phyloP scores from a whole-genome alignment of 2,888 invertebrate species.

The Itoplectis maculator region DNA sequence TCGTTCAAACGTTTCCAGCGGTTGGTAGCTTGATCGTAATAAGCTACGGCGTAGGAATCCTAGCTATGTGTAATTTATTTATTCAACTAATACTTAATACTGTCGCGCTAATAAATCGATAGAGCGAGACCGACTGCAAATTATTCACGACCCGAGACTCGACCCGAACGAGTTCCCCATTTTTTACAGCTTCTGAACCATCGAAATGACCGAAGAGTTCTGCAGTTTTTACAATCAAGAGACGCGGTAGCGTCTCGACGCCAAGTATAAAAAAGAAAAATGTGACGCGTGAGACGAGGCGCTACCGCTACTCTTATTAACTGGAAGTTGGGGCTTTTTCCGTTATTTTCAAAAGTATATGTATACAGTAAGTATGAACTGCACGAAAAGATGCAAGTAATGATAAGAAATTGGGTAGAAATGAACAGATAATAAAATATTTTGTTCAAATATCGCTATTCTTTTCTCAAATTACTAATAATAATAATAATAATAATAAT shows the following conservation, averaged over 20 bases:
- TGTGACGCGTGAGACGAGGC: too few relatives aligned
- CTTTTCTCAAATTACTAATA: constrained; percentile 23
- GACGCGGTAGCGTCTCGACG: too few relatives aligned
- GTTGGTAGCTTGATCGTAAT: constrained; percentile 28
- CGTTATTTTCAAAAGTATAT: too few relatives aligned
- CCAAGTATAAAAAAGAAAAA: too few relatives aligned
- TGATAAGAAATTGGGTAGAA: too few relatives aligned
- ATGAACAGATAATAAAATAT: not conserved
- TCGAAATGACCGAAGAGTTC: too few relatives aligned
- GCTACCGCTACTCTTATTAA: too few relatives aligned
- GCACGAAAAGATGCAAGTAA: too few relatives aligned
- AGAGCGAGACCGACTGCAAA: constrained; percentile 33
- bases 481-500: constrained; percentile 20
- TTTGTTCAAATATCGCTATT: constrained; percentile 18
- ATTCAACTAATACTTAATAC: constrained; percentile 72
- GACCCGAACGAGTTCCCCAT: not conserved
- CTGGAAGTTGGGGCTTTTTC: too few relatives aligned
- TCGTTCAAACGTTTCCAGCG: constrained; percentile 34
- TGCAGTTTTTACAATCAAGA: too few relatives aligned
- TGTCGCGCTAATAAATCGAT: constrained; percentile 72
- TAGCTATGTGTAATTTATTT: constrained; percentile 73
- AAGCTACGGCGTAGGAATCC: constrained; percentile 44
- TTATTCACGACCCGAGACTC: constrained; percentile 5
- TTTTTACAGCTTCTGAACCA: too few relatives aligned
- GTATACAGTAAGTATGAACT: too few relatives aligned